These are phyloP conservation scores for Euproctis similis DNA, from an alignment of 2,888 invertebrate species.

Conservation along the genomic window DNA sequence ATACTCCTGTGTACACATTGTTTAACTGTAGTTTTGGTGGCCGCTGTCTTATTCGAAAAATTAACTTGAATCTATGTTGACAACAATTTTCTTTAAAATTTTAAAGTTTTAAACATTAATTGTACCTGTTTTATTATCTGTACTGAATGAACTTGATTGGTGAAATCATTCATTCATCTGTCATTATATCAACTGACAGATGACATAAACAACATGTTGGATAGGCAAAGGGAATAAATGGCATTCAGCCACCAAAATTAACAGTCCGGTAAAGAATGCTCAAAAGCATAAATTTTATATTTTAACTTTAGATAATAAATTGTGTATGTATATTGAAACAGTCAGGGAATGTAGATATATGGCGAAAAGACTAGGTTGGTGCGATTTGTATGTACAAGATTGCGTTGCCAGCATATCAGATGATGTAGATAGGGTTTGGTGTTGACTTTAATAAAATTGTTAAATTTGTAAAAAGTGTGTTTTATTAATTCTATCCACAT, in stretches of 20 bases:
- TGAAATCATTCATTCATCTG: not conserved
- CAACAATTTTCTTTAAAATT: no score
- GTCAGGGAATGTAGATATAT: slow-evolving; percentile 22
- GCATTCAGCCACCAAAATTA: slow-evolving; percentile 21
- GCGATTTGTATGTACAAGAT: slow-evolving; percentile 26
- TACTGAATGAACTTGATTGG: no score
- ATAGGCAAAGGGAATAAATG: slow-evolving; percentile 3
- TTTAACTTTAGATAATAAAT: slow-evolving; percentile 30
- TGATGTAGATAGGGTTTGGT: slow-evolving; percentile 65
- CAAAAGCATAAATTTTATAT: slow-evolving; percentile 37
- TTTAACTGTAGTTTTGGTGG: slow-evolving; percentile 20
- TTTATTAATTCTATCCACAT: no score
- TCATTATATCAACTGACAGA: not conserved
- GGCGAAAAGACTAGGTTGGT: slow-evolving; percentile 12
- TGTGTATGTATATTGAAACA: slow-evolving; percentile 25
- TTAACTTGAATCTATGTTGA: no score
- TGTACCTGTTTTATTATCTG: no score
- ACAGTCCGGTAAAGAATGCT: slow-evolving; percentile 25
- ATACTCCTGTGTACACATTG: slow-evolving; percentile 26
- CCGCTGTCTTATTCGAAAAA: no score
- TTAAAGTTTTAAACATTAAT: no score
- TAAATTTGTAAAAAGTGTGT: slow-evolving; percentile 51
- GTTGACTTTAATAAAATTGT: slow-evolving; percentile 69
- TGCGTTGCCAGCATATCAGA: slow-evolving; percentile 63
- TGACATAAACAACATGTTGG: slow-evolving; percentile 1